Evolutionary conservation across 2,113 vertebrate species (phyloP).

Genomic region (Megalops atlanticus): DNA sequence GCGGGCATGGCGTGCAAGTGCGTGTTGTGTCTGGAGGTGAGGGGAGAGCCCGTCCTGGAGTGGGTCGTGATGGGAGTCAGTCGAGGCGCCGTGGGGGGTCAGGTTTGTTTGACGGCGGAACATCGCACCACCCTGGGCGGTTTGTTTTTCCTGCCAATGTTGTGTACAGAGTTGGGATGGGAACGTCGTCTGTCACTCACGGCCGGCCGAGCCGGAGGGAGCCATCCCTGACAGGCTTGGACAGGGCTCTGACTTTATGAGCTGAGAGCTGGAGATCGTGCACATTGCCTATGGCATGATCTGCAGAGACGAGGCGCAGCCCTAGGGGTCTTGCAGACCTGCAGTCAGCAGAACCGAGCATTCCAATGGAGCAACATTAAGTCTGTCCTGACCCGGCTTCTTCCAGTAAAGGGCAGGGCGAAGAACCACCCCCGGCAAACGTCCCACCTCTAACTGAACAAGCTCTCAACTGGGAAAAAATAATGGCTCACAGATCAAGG

Average conservation of each 20-base stretch:
- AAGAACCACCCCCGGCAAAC: too few relatives aligned
- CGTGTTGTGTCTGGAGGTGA: not conserved
- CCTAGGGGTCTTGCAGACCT: not conserved
- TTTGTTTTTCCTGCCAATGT: conserved; percentile 26
- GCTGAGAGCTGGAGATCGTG: conserved; percentile 24
- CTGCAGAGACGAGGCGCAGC: not conserved
- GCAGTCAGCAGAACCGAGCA: not conserved
- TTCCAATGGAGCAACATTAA: not conserved
- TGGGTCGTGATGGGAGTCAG: not conserved
- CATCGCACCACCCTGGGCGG: not conserved
- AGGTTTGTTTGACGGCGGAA: conserved; percentile 13
- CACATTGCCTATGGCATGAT: conserved; percentile 1
- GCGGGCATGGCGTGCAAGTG: conserved; percentile 1
- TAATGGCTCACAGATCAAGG: too few relatives aligned
- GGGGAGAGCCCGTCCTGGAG: not conserved
- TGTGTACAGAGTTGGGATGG: not conserved
- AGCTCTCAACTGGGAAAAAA: too few relatives aligned
- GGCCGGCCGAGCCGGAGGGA: not conserved
- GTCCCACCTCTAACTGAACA: too few relatives aligned
- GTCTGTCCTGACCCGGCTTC: conserved; percentile 1
- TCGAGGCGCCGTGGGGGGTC: not conserved
- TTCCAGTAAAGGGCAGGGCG: not conserved
- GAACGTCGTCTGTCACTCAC: conserved; percentile 22
- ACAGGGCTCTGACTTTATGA: conserved; percentile 16
- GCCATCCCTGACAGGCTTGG: conserved; percentile 18